Conservation (phyloP, 2,113 vertebrate genomes). For the Fregata magnificens region DNA sequence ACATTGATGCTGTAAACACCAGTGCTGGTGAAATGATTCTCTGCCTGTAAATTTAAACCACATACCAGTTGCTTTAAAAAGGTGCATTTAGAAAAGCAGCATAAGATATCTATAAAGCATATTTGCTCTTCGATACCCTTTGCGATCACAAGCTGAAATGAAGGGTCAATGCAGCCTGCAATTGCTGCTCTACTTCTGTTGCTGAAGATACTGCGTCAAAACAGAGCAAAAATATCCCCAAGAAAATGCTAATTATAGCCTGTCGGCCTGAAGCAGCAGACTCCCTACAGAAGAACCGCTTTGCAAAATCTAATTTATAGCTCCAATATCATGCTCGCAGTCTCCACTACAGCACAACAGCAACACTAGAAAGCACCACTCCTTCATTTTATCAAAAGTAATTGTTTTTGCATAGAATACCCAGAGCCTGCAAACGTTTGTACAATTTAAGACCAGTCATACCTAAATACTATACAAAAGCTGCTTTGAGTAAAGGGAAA, state of each 20-base stretch:
- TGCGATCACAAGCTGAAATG: not conserved
- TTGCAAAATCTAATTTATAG: slow-evolving; percentile 34
- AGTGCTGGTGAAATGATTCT: not conserved
- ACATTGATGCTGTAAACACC: not conserved
- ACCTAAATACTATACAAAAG: not conserved
- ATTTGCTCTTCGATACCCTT: not conserved
- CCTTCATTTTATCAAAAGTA: not conserved
- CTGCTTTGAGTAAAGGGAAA: slow-evolving; percentile 19
- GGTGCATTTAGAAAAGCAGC: not conserved
- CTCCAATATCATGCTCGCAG: not conserved
- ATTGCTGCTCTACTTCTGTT: not conserved
- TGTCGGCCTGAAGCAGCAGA: not conserved
- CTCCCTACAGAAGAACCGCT: not conserved
- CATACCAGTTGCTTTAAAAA: not conserved
- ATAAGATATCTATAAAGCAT: not conserved
- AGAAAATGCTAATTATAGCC: slow-evolving; percentile 40
- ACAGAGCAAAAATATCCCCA: slow-evolving; percentile 12
- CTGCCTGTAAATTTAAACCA: not conserved
- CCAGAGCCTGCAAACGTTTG: not conserved
- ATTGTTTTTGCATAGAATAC: not conserved
- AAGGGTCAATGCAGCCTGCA: not conserved
- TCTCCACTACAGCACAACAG: not conserved
- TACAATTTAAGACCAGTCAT: not conserved
- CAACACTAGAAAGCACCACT: not conserved
- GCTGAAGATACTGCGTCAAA: slow-evolving; percentile 12